Percentiles rank a stretch among this genome's conserved stretches.
These are phyloP conservation scores for Sylvia borin DNA, from an alignment of 2,797 vertebrate species.

Conservation along the genomic window DNA sequence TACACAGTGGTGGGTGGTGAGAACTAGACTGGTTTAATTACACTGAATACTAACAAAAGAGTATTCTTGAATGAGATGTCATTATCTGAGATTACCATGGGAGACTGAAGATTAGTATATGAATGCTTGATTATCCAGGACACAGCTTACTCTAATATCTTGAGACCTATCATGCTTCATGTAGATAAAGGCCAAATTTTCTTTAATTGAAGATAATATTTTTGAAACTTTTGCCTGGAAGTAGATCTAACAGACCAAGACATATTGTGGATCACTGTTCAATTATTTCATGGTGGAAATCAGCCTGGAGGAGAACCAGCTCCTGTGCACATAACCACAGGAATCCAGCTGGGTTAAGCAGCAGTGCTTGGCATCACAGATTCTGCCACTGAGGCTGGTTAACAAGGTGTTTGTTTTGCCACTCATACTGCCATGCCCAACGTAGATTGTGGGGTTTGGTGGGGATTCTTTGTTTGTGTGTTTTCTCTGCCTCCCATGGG, in stretches of 20 bases:
- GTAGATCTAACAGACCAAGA: neutral
- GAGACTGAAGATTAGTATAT: neutral
- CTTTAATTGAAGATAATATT: neutral
- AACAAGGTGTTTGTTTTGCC: slow-evolving; percentile 28
- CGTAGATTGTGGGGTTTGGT: neutral
- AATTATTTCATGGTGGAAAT: neutral
- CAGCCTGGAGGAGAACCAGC: neutral
- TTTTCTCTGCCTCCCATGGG: neutral
- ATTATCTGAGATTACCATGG: neutral
- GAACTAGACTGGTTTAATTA: neutral
- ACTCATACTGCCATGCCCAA: neutral
- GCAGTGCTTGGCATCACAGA: neutral
- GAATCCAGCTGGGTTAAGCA: neutral
- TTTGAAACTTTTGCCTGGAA: neutral
- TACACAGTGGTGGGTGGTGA: neutral
- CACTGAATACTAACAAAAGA: neutral
- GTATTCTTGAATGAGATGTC: neutral
- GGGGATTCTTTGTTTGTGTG: neutral
- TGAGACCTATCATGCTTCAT: neutral
- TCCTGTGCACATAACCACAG: neutral
- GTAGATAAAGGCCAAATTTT: neutral
- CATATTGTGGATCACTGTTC: neutral
- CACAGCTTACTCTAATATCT: neutral
- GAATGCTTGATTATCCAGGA: neutral
- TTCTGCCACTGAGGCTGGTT: neutral